Conservation (phyloP, 2,888 invertebrate genomes). For the Drosophila mayaguana region DNA sequence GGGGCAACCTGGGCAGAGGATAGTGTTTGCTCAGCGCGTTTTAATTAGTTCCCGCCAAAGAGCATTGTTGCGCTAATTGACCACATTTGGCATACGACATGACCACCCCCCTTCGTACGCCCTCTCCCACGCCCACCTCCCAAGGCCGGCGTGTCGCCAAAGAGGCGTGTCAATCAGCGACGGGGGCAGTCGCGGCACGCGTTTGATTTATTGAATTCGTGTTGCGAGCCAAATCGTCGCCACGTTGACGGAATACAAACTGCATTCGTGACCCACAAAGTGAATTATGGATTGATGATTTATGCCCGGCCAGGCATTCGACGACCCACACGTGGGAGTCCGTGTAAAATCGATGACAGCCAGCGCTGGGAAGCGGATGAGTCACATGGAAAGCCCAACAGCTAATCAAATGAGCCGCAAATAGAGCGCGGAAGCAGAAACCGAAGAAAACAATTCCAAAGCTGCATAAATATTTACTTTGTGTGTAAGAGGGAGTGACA, state of each 20-base stretch:
- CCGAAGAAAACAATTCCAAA: neutral
- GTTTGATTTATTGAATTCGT: constrained; percentile 67
- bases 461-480: neutral
- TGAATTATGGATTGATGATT: constrained; percentile 39
- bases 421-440: constrained; percentile 8
- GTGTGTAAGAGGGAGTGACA: neutral
- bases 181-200: constrained; percentile 35
- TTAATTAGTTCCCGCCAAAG: constrained; percentile 66
- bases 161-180: constrained; percentile 45
- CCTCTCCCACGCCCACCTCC: neutral
- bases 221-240: constrained; percentile 16
- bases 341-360: constrained; percentile 14
- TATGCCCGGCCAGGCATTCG: neutral
- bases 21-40: constrained; percentile 63
- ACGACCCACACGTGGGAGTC: neutral
- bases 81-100: constrained; percentile 52
- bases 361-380: constrained; percentile 19
- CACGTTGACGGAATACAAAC: constrained; percentile 28
- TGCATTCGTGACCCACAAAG: constrained; percentile 42
- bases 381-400: constrained; percentile 26
- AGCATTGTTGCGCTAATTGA: constrained; percentile 74
- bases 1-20: neutral
- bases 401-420: constrained; percentile 16
- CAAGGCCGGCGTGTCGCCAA: neutral
- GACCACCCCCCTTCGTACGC: no score